These are phyloP conservation scores for Labrus mixtus DNA, from an alignment of 2,113 vertebrate genomes.

Conservation along the genomic window DNA sequence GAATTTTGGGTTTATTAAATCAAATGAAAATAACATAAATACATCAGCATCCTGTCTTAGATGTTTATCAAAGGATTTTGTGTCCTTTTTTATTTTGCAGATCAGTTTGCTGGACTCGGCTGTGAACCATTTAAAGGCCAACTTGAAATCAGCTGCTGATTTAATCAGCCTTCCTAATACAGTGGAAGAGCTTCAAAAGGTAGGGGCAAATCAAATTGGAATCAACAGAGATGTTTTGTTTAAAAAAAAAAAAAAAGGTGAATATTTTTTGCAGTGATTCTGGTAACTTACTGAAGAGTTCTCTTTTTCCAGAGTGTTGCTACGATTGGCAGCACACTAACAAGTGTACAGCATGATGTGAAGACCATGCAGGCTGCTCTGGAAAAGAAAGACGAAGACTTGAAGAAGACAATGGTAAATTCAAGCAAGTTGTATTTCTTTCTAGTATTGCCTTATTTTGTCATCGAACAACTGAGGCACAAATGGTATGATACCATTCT, in stretches of 20 bases:
- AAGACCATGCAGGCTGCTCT: conserved; percentile 89
- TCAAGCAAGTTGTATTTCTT: neutral
- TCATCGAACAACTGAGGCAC: neutral
- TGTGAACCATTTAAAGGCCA: conserved; percentile 93
- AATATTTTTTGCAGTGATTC: neutral
- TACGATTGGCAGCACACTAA: conserved; percentile 94
- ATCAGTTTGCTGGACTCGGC: conserved; percentile 88
- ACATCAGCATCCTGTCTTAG: too few relatives aligned
- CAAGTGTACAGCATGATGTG: conserved; percentile 94
- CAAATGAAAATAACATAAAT: too few relatives aligned
- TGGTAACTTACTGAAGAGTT: neutral
- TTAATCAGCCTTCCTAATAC: conserved; percentile 92
- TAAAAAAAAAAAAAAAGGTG: too few relatives aligned
- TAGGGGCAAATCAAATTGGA: conserved; percentile 46
- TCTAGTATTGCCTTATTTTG: neutral
- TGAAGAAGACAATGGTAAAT: conserved; percentile 88
- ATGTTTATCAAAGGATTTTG: neutral
- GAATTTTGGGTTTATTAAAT: too few relatives aligned
- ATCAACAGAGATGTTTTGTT: neutral
- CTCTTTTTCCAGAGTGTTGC: conserved; percentile 90
- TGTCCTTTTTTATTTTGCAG: conserved; percentile 73
- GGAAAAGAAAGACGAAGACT: conserved; percentile 87
- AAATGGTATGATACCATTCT: neutral
- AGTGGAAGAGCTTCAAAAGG: conserved; percentile 97
- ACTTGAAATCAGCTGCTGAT: conserved; percentile 93